These are phyloP conservation scores for Eulemur macaco DNA, from an alignment of 2,113 vertebrate species.

Conservation along the genomic window DNA sequence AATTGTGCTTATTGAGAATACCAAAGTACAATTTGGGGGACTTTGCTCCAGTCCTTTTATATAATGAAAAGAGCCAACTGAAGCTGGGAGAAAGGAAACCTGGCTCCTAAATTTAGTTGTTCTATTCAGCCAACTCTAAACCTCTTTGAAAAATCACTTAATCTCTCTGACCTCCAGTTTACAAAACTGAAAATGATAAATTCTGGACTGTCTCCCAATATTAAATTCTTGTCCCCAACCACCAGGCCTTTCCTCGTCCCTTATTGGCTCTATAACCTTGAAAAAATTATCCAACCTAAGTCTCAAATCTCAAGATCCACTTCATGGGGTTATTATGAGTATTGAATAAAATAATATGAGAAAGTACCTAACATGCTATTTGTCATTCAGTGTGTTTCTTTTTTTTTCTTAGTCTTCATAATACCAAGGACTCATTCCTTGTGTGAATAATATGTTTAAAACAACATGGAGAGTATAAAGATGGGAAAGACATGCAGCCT, in stretches of 20 bases:
- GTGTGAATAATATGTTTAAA: background rate
- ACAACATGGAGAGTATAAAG: background rate
- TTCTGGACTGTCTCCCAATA: background rate
- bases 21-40: background rate
- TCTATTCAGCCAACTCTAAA: background rate
- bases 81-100: background rate
- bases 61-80: background rate
- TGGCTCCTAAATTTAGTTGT: slow-evolving; percentile 31
- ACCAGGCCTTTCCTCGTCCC: background rate
- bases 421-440: background rate
- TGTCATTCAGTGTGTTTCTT: background rate
- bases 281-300: background rate
- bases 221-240: background rate
- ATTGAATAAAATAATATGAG: background rate
- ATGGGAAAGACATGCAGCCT: background rate
- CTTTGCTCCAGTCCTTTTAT: background rate
- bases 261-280: background rate
- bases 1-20: slow-evolving; percentile 44
- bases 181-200: slow-evolving; percentile 29
- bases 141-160: slow-evolving; percentile 18
- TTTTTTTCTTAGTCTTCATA: background rate
- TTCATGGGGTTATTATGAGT: background rate
- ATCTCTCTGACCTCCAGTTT: slow-evolving; percentile 6
- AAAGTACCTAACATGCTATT: background rate
- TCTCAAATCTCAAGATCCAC: background rate